phyloP scores from a whole-genome alignment of 1,140 invertebrate species.

The Zaprionus nigranus region DNA sequence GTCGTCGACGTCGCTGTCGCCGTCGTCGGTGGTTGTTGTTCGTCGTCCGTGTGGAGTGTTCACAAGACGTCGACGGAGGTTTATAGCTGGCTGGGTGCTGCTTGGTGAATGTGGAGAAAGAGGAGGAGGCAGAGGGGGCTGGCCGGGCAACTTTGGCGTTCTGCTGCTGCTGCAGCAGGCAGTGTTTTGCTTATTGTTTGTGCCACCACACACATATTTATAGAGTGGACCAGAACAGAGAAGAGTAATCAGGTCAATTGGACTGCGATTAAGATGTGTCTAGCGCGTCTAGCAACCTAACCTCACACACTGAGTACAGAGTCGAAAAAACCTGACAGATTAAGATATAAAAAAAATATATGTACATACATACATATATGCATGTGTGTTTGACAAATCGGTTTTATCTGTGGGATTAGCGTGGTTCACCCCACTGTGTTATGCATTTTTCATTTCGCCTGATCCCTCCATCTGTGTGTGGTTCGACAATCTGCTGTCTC shows the following conservation, averaged over 20 bases:
- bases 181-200: slow-evolving; percentile 62
- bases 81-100: slow-evolving; percentile 22
- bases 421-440: slow-evolving; percentile 59
- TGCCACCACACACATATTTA: slow-evolving; percentile 61
- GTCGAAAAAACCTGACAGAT: neutral
- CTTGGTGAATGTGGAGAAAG: neutral
- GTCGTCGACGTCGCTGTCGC: slow-evolving; percentile 27
- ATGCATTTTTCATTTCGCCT: slow-evolving; percentile 53
- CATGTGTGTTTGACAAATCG: neutral
- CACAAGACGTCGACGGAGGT: slow-evolving; percentile 12
- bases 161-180: slow-evolving; percentile 42
- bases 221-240: slow-evolving; percentile 72
- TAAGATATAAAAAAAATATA: slow-evolving; percentile 1
- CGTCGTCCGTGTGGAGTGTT: slow-evolving; percentile 20
- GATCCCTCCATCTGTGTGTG: slow-evolving; percentile 63
- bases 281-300: neutral
- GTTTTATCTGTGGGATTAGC: slow-evolving; percentile 11
- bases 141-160: slow-evolving; percentile 44
- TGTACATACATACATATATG: too few relatives aligned
- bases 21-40: slow-evolving; percentile 44
- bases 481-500: slow-evolving; percentile 65
- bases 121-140: slow-evolving; percentile 8
- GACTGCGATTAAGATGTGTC: slow-evolving; percentile 10
- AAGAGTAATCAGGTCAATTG: slow-evolving; percentile 72
- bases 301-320: slow-evolving; percentile 7